A percentile compares a stretch with the other conserved stretches of the same genome.
phyloP scores from a whole-genome alignment of 2,113 vertebrate genomes.

The Mesoclemmys tuberculata region DNA sequence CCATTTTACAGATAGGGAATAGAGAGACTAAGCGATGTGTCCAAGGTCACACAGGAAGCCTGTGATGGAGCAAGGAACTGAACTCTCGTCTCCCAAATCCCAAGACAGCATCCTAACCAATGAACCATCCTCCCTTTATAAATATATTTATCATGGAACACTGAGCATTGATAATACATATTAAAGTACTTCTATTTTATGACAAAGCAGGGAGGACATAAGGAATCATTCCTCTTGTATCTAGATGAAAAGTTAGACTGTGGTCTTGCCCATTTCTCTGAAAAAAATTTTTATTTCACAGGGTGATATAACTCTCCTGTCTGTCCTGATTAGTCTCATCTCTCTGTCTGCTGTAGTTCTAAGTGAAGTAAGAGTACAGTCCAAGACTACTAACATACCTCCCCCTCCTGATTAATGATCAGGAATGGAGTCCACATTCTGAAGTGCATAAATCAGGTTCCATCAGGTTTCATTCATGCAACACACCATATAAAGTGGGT shows the following conservation, averaged over 20 bases:
- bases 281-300: neutral
- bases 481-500: neutral
- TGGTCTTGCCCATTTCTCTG: neutral
- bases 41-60: constrained; percentile 16
- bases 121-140: neutral
- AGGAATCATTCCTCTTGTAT: neutral
- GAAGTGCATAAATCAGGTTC: neutral
- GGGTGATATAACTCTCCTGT: neutral
- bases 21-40: constrained; percentile 34
- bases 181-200: neutral
- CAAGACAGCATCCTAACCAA: neutral
- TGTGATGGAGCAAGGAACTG: neutral
- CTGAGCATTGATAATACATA: constrained; percentile 16
- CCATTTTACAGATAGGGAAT: neutral
- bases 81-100: neutral
- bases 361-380: neutral
- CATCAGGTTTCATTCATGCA: neutral
- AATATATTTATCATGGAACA: constrained; percentile 48
- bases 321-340: neutral
- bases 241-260: neutral
- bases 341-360: neutral
- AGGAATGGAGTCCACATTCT: neutral
- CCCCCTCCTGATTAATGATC: rapidly evolving
- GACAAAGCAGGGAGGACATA: neutral
- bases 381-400: neutral